A percentile compares a stretch with the other conserved stretches of the same genome.
These are phyloP conservation scores for Diaperis boleti DNA, from an alignment of 2,888 invertebrate genomes.

Conservation along the genomic window DNA sequence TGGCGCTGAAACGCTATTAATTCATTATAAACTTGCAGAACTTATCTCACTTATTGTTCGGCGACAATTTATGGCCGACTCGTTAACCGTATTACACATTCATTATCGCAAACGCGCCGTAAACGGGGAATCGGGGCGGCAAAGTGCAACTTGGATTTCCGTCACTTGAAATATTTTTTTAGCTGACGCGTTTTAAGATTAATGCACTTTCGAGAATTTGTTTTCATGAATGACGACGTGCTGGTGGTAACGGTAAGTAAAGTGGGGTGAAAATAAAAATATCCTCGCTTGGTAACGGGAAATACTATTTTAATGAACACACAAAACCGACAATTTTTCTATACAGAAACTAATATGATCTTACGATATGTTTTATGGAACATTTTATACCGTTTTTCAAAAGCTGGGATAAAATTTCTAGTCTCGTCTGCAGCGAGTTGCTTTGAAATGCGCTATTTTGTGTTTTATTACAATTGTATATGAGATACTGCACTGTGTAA, in stretches of 20 bases:
- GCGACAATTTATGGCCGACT: conserved; percentile 30
- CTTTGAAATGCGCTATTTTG: neutral
- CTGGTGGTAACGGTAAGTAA: too few species aligned
- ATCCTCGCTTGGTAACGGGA: too few species aligned
- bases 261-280: too few species aligned
- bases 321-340: neutral
- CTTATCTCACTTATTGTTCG: conserved; percentile 37
- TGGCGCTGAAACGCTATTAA: conserved; percentile 40
- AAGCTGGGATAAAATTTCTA: neutral
- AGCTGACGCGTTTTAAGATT: too few species aligned
- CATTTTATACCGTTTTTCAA: neutral
- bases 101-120: conserved; percentile 19
- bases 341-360: neutral
- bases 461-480: neutral
- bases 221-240: neutral
- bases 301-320: too few species aligned
- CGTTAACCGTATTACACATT: conserved; percentile 33
- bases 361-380: neutral
- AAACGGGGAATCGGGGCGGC: neutral
- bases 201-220: neutral
- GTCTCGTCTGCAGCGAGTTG: neutral
- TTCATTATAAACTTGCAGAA: conserved; percentile 43
- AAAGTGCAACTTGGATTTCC: neutral
- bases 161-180: neutral
- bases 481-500: neutral